These are phyloP conservation scores for Chroicocephalus ridibundus DNA, from an alignment of 2,113 vertebrate species.

Conservation along the genomic window DNA sequence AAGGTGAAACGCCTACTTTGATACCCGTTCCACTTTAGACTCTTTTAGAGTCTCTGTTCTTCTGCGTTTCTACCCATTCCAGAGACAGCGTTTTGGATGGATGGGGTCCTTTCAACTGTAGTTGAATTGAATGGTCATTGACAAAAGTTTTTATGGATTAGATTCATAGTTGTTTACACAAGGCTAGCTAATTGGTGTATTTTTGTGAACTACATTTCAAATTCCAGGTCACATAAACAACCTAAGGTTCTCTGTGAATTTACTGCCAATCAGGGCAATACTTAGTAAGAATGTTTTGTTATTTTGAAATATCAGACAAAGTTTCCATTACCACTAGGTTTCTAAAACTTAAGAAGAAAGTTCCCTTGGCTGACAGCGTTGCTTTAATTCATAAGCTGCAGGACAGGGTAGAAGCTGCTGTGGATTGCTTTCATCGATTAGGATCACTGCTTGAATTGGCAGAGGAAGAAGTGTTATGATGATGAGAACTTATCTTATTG, in stretches of 20 bases:
- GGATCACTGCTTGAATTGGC: slow-evolving; percentile 37
- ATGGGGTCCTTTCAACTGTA: background rate
- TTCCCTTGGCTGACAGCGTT: background rate
- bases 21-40: background rate
- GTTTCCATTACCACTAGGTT: background rate
- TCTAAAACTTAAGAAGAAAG: background rate
- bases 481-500: slow-evolving; percentile 46
- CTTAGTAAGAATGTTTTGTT: background rate
- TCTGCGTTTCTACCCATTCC: background rate
- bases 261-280: background rate
- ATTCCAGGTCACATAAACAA: background rate
- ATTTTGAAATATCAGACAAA: background rate
- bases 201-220: background rate
- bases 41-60: background rate
- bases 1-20: background rate
- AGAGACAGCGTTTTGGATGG: background rate
- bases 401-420: background rate
- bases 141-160: background rate
- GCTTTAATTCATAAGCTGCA: background rate
- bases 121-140: background rate
- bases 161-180: background rate
- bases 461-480: slow-evolving; percentile 37
- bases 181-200: background rate
- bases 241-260: background rate
- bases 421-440: slow-evolving; percentile 17